Conservation (phyloP, 2,113 vertebrate species). For the Cinclus cinclus region DNA sequence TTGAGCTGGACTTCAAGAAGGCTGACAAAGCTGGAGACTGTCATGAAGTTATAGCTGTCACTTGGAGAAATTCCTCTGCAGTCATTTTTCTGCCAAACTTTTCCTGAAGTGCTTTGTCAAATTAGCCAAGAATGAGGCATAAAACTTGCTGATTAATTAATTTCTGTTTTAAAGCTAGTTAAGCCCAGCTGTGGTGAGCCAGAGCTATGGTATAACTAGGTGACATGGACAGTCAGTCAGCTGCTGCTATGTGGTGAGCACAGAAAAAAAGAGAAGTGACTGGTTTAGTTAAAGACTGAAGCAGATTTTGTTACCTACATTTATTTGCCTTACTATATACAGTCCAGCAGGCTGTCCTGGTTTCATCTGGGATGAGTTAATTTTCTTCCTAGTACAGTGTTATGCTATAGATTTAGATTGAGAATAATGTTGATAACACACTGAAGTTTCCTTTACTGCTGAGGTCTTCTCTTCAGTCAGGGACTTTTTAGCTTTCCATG, state of each 20-base stretch:
- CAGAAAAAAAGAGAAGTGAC: neutral
- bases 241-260: neutral
- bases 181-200: neutral
- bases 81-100: neutral
- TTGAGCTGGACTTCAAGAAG: neutral
- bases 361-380: neutral
- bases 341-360: neutral
- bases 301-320: accelerated
- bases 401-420: neutral
- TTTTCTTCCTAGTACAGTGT: neutral
- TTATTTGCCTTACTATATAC: neutral
- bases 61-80: neutral
- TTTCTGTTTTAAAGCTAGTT: neutral
- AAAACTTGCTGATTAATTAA: neutral
- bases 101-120: neutral
- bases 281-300: neutral
- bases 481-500: neutral
- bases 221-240: neutral
- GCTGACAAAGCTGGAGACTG: neutral
- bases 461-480: neutral
- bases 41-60: neutral
- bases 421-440: neutral
- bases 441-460: neutral
- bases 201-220: neutral
- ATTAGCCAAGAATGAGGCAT: neutral